phyloP scores from a whole-genome alignment of 2,113 vertebrate genomes.

The Aix galericulata region DNA sequence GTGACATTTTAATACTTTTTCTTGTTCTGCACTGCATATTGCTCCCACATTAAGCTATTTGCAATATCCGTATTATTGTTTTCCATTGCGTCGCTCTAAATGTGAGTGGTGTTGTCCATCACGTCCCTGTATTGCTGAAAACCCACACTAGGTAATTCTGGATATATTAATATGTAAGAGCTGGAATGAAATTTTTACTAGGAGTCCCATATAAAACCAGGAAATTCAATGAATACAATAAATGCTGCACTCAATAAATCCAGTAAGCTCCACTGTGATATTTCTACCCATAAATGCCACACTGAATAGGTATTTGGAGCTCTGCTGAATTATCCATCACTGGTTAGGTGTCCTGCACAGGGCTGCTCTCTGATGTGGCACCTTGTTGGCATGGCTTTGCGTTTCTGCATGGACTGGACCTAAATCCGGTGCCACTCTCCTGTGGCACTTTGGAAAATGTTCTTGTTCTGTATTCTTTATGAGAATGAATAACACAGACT shows the following conservation, averaged over 20 bases:
- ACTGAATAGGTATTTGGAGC: neutral
- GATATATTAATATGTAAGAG: neutral
- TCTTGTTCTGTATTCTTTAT: neutral
- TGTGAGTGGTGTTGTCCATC: neutral
- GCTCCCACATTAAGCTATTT: neutral
- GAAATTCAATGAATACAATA: neutral
- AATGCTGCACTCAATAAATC: neutral
- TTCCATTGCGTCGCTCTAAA: neutral
- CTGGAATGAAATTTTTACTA: neutral
- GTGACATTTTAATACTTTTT: neutral
- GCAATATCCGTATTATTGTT: neutral
- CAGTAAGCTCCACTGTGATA: neutral
- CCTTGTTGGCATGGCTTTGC: neutral
- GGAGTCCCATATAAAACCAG: neutral
- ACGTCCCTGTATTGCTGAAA: neutral
- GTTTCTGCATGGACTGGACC: neutral
- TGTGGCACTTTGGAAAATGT: neutral
- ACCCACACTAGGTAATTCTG: neutral
- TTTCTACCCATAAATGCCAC: neutral
- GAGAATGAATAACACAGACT: neutral
- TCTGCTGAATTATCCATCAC: neutral
- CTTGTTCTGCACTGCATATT: neutral
- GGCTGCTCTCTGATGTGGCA: rapidly evolving
- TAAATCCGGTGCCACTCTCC: neutral
- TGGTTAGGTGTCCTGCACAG: rapidly evolving